Evolutionary conservation across 1,140 invertebrate genomes (phyloP), one percentile per base, ranked within the genome.

Genomic region (Drosophila chauvacae): DNA sequence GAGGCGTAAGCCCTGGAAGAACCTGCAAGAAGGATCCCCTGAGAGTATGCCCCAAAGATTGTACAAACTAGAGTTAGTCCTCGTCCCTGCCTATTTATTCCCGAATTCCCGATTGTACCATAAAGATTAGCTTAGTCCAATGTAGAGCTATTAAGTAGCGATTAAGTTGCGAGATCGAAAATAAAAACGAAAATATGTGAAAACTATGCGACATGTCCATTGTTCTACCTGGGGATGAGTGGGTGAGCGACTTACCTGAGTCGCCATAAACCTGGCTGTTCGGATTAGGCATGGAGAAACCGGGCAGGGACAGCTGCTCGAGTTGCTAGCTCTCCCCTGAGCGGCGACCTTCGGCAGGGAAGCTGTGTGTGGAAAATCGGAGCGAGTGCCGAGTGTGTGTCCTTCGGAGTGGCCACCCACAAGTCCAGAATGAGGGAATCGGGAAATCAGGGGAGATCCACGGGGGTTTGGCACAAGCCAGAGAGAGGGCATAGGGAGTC

Each of bases 1-100:
- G 95, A 96, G 87, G 92, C 92, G 57, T 94, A 94, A 66, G 73
- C 26, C 13, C n/a, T 5, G 13, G 47, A 28, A 26, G 23, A 9
- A 16, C 35, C 9, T 5, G 23, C 0, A 10, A 33, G 30, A 50
- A 50, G 16, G 16, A 30, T 7, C 11, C 50, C 50, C 28, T 7
- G 51, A 37, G 4, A 7, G n/a, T 7, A 16, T 7, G 64, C 37
- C 60, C 51, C 28, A 39, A 68, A 55, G 42, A 81, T 88, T 88
- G 85, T 90, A 90, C 85, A 90, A 90, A 90, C 80, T 90, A 90
- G 86, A 20, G 3, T 78, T 77, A 90, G 59, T 45, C 16, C 28
- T 16, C 7, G 53, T 26, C 18, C 37, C 35, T 16, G 33, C 26
- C 39, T 71, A 73, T 73, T 73, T 73, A 73, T 73, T 73, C 70